phyloP scores from a whole-genome alignment of 2,888 invertebrate genomes.

The Drosophila macrospina region DNA sequence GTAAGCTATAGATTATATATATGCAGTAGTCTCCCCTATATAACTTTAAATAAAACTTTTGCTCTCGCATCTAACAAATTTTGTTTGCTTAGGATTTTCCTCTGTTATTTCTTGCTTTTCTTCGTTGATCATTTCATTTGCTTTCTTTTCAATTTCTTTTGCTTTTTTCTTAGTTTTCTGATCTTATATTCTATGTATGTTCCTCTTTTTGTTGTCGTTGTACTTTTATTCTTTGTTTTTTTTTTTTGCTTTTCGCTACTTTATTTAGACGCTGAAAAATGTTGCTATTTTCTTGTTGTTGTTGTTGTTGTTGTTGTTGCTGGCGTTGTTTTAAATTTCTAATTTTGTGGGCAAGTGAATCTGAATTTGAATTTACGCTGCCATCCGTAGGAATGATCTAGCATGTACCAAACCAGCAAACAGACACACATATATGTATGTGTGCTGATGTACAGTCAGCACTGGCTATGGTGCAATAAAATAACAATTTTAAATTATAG shows the following conservation, averaged over 20 bases:
- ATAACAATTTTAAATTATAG: too few species aligned
- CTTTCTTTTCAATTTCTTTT: constrained; percentile 41
- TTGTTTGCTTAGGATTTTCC: constrained; percentile 57
- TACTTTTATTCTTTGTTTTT: background rate
- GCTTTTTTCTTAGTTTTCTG: constrained; percentile 21
- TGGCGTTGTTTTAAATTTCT: constrained; percentile 73
- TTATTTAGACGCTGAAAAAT: constrained; percentile 74
- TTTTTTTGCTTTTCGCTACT: constrained; percentile 59
- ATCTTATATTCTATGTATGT: constrained; percentile 38
- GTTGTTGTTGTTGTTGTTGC: constrained; percentile 27
- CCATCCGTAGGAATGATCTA: constrained; percentile 66
- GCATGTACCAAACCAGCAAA: constrained; percentile 31
- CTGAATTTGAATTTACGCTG: constrained; percentile 75
- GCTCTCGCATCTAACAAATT: constrained; percentile 36
- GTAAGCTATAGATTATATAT: too few species aligned
- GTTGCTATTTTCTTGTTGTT: constrained; percentile 57
- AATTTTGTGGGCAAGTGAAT: constrained; percentile 81
- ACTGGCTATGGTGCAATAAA: constrained; percentile 2
- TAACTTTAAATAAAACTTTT: constrained; percentile 73
- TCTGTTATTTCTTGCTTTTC: constrained; percentile 32
- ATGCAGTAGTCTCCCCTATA: constrained; percentile 31
- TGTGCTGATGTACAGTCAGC: constrained; percentile 31
- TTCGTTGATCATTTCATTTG: constrained; percentile 42
- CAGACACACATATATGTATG: constrained; percentile 24
- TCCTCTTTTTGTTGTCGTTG: constrained; percentile 23